Evolutionary conservation across 2,888 invertebrate species (phyloP).

Genomic region (Vesta saturnalis): DNA sequence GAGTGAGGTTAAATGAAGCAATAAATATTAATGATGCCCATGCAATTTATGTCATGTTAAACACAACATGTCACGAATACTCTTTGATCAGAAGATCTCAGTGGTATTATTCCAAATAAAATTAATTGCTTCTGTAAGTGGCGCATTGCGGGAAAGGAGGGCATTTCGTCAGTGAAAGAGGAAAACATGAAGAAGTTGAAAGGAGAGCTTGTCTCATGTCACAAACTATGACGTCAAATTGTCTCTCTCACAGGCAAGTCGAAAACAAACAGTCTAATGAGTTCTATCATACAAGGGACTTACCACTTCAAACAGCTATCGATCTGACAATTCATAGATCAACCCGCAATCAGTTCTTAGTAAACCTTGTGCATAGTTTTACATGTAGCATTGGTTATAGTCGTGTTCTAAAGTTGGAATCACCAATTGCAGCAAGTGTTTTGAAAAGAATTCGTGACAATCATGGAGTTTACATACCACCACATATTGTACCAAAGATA

Average conservation of each 20-base stretch:
- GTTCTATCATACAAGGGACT: too few relatives aligned
- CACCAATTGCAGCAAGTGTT: neutral
- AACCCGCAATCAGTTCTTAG: neutral
- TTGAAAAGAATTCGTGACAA: neutral
- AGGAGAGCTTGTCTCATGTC: too few relatives aligned
- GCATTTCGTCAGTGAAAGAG: too few relatives aligned
- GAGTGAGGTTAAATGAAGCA: too few relatives aligned
- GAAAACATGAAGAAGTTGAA: too few relatives aligned
- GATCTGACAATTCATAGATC: too few relatives aligned
- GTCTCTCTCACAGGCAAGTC: too few relatives aligned
- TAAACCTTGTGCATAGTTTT: neutral
- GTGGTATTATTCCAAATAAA: neutral
- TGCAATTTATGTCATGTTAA: neutral
- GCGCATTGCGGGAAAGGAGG: neutral
- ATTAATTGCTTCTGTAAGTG: neutral
- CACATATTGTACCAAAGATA: too few relatives aligned
- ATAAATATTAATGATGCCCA: neutral
- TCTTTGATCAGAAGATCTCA: neutral
- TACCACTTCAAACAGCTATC: too few relatives aligned
- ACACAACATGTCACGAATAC: neutral
- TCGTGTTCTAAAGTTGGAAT: neutral
- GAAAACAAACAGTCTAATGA: too few relatives aligned
- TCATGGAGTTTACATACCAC: too few relatives aligned
- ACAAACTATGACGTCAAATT: too few relatives aligned
- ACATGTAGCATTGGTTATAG: conserved; percentile 1